Conservation (phyloP, 2,888 invertebrate species). For the Abrostola tripartita region DNA sequence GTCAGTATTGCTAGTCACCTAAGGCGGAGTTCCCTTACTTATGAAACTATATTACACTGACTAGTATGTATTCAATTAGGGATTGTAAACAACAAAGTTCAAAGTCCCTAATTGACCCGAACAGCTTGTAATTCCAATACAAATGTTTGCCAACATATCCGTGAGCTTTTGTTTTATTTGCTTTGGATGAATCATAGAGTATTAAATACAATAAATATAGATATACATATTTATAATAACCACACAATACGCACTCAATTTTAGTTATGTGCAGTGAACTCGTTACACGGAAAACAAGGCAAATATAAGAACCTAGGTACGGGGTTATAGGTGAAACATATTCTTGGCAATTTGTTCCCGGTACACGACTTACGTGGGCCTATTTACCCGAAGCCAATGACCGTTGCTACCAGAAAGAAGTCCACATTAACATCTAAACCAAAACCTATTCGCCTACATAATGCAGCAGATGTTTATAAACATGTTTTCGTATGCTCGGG, state of each 20-base stretch:
- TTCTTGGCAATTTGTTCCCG: not conserved
- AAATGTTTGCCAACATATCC: too few species aligned
- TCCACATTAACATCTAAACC: not conserved
- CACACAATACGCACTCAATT: not conserved
- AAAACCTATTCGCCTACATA: constrained; percentile 2
- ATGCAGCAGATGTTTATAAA: not conserved
- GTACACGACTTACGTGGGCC: not conserved
- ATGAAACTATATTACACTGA: too few species aligned
- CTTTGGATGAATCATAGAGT: too few species aligned
- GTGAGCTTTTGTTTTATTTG: not conserved
- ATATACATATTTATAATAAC: not conserved
- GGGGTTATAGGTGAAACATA: not conserved
- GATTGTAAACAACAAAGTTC: too few species aligned
- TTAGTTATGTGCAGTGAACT: not conserved
- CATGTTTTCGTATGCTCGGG: not conserved
- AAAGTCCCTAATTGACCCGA: too few species aligned
- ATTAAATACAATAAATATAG: not conserved
- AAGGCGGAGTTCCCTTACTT: too few species aligned
- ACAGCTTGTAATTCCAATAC: too few species aligned
- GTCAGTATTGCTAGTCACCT: too few species aligned
- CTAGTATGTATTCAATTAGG: too few species aligned
- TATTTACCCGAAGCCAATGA: constrained; percentile 2
- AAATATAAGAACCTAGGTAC: not conserved
- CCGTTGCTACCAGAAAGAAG: not conserved
- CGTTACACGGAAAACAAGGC: not conserved